Evolutionary conservation across 2,797 vertebrate genomes (phyloP), one percentile per base, ranked within the genome.

Genomic region (Eptatretus atami): DNA sequence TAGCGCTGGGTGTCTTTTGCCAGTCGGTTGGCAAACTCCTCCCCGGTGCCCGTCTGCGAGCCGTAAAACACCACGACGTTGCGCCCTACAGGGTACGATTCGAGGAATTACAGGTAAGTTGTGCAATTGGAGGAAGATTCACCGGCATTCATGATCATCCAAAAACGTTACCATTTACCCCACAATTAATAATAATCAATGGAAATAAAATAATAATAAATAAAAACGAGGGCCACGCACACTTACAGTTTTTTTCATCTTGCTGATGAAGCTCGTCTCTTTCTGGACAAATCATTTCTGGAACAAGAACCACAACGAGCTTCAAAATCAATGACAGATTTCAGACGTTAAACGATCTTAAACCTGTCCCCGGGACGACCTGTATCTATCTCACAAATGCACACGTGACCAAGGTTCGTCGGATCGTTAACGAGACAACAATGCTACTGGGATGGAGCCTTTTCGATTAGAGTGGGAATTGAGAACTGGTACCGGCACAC

Each of bases 201-300:
- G 19, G 19, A n/a, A 31, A 15, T 6, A 12, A 4, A 13, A 11
- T 3, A 25, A 13, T 52, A 31, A n/a, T 11, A 15, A 52, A n/a
- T 63, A 8, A 6, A 4, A 53, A 24, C 54, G 6, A 44, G 31
- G 4, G 31, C 6, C 31, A 44, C 31, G n/a, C 4, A 44, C 25
- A 74, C 83, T 81, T 73, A 95, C 92, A 10, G 82, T 95, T 76
- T 95, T 98, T 75, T 93, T 95, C 92, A 95, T 95, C 74, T 98
- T 98, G 69, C 94, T 87, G 52, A 95, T 80, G 67, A 98, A 98
- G 76, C 83, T 94, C 53, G 79, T 84, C 53, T 95, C 88, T 70
- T 78, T 80, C 64, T 69, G 68, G 0, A 79, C 69, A 75, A 66
- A 44, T 67, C 55, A 74, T 88, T 98, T 72, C 53, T 75, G 73